A percentile compares a stretch with the other conserved stretches of the same genome.
phyloP scores from a whole-genome alignment of 2,888 invertebrate species.

The Autographa gamma region DNA sequence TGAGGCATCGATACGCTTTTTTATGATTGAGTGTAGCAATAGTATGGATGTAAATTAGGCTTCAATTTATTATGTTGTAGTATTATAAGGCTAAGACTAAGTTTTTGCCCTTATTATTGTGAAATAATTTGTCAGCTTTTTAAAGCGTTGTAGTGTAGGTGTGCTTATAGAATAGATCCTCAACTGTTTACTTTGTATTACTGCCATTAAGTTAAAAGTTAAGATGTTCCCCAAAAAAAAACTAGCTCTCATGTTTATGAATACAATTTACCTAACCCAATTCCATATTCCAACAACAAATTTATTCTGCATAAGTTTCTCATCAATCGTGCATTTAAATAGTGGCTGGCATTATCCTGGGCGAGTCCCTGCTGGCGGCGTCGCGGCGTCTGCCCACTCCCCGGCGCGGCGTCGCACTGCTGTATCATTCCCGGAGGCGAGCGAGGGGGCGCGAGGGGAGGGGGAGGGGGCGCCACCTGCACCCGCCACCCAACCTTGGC shows the following conservation, averaged over 20 bases:
- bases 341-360: constrained; percentile 26
- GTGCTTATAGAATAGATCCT: too few relatives aligned
- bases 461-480: constrained; percentile 12
- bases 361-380: constrained; percentile 55
- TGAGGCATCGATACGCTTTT: too few relatives aligned
- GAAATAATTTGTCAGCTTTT: too few relatives aligned
- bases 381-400: constrained; percentile 65
- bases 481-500: constrained; percentile 44
- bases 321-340: constrained; percentile 33
- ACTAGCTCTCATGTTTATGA: background rate
- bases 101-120: too few relatives aligned
- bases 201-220: too few relatives aligned
- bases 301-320: constrained; percentile 6
- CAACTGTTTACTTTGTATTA: too few relatives aligned
- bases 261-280: constrained; percentile 9
- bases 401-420: constrained; percentile 74
- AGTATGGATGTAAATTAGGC: too few relatives aligned
- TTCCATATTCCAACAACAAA: constrained; percentile 9
- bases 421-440: constrained; percentile 68
- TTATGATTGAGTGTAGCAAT: too few relatives aligned
- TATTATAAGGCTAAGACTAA: too few relatives aligned
- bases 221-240: too few relatives aligned
- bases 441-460: constrained; percentile 35
- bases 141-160: too few relatives aligned
- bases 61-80: too few relatives aligned